phyloP scores from a whole-genome alignment of 2,888 invertebrate genomes.

The Stramonita haemastoma region DNA sequence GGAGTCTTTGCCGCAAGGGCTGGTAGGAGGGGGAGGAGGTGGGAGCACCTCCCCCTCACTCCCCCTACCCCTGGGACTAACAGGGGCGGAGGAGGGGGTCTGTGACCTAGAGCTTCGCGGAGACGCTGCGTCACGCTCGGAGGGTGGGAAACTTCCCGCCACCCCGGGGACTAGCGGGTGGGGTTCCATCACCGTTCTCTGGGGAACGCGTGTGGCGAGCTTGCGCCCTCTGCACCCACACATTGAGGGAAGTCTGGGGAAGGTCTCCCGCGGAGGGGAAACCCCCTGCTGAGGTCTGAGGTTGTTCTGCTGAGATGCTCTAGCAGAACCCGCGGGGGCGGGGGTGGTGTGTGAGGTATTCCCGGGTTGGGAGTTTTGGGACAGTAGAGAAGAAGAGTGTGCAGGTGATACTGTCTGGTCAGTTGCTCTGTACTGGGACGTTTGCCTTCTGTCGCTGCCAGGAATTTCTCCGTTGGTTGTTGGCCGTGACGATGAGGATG shows the following conservation, averaged over 20 bases:
- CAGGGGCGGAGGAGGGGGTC: background rate
- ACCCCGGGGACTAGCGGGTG: background rate
- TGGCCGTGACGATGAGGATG: background rate
- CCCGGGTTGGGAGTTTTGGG: background rate
- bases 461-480: background rate
- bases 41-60: background rate
- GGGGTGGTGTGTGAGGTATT: background rate
- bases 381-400: background rate
- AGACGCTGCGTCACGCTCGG: background rate
- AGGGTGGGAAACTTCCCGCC: background rate
- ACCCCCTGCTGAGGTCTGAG: background rate
- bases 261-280: background rate
- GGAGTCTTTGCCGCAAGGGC: slow-evolving; percentile 25
- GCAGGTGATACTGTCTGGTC: background rate
- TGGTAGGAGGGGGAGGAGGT: background rate
- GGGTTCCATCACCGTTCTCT: background rate
- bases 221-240: background rate
- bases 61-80: background rate
- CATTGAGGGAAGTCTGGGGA: background rate
- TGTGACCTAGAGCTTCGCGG: background rate
- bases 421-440: background rate
- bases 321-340: background rate
- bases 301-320: background rate
- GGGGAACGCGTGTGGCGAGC: background rate
- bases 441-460: background rate